Conservation (phyloP, 2,113 vertebrate species). For the Regulus satrapa region DNA sequence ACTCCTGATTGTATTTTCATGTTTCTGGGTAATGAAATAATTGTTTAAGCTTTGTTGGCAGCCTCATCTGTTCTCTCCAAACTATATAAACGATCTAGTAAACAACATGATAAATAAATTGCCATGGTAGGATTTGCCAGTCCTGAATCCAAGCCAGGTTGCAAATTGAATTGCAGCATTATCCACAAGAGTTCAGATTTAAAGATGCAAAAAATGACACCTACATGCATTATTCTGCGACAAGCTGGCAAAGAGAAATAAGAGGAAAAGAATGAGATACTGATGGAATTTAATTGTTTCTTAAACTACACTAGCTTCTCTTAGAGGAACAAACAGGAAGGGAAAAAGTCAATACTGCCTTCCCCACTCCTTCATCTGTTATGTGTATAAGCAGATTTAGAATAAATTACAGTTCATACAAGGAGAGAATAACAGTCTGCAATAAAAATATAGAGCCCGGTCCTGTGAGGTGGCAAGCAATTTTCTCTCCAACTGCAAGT, state of each 20-base stretch:
- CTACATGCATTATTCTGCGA: background rate
- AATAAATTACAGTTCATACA: background rate
- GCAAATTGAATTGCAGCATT: background rate
- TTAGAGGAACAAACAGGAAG: background rate
- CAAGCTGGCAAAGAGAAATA: background rate
- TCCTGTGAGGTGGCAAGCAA: background rate
- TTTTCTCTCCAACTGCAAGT: background rate
- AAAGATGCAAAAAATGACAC: background rate
- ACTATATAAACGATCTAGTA: background rate
- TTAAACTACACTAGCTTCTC: background rate
- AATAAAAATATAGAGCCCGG: background rate
- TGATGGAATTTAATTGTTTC: background rate
- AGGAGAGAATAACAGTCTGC: background rate
- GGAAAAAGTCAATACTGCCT: background rate
- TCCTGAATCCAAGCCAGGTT: background rate
- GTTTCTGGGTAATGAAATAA: background rate
- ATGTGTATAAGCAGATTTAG: background rate
- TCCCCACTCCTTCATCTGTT: background rate
- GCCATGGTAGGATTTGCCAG: background rate
- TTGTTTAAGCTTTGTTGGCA: conserved; percentile 15
- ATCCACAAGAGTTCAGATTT: background rate
- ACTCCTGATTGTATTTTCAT: background rate
- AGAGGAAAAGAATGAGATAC: background rate
- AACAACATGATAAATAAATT: conserved; percentile 27
- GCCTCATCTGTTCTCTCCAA: background rate